Base-by-base conservation (phyloP, 2,888 invertebrate species). In the Drosophila bunnanda region DNA sequence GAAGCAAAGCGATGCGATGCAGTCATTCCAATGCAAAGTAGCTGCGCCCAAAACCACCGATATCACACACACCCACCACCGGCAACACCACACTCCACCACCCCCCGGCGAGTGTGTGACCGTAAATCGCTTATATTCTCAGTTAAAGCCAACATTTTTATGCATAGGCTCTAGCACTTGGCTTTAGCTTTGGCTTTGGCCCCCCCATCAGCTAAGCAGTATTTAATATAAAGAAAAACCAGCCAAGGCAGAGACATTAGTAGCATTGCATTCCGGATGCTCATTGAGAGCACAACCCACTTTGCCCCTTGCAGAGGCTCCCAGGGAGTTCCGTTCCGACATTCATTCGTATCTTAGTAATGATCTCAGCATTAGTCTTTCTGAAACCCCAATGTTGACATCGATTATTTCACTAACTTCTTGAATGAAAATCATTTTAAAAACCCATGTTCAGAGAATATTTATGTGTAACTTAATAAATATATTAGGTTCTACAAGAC, bases 91-190 rank as follows among this genome's bases (percentile, higher is more conserved):
- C 50, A 52, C 50, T 34, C 50, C 50, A 28, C 17, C 32, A 32
- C 32, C 46, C 17, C 50, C 32, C 20, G 3, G 50, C 20, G 50
- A 22, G 46, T 57, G 64, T 65, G 50, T 61, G 60, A 39, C 30
- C 30, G 22, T 25, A 62, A 81, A 83, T 81, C 79, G 76, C 71
- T 81, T 80, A 79, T 77, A 66, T 75, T 72, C 71, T 60, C 50
- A 13, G 67, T 44, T 68, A 65, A 76, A 52, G 69, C 22, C 66
- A 61, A 68, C 75, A 74, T 75, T 82, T 43, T 73, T 65, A 78
- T 80, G 84, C 82, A 81, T 75, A 68, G 83, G 65, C 79, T 71
- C 75, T 71, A 75, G 61, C 79, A 72, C 70, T 66, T 52, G 54
- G 62, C 72, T 72, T 41, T 53, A 65, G 64, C 64, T 25, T 25